phyloP scores from a whole-genome alignment of 2,113 vertebrate species.

The Thunnus thynnus region DNA sequence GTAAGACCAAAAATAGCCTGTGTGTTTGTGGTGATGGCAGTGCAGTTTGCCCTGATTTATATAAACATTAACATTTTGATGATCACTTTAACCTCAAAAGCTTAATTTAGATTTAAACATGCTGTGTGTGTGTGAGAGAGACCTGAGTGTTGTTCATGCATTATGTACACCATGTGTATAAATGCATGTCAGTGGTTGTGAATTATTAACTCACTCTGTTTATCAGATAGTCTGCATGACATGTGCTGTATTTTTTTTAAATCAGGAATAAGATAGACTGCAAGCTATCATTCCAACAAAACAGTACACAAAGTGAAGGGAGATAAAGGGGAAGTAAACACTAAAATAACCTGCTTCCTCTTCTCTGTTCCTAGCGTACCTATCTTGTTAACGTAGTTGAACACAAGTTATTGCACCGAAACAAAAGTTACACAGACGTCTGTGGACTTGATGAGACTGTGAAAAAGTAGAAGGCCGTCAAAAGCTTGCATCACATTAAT shows the following conservation, averaged over 20 bases:
- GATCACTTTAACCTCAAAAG: constrained; percentile 35
- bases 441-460: not conserved
- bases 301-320: constrained; percentile 12
- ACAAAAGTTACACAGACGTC: not conserved
- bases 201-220: constrained; percentile 43
- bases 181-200: constrained; percentile 15
- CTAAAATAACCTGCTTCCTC: constrained; percentile 63
- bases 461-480: not conserved
- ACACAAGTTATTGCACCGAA: constrained; percentile 3
- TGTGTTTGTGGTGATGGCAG: constrained; percentile 40
- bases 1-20: constrained; percentile 66
- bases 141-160: constrained; percentile 8
- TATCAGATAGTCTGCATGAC: constrained; percentile 10
- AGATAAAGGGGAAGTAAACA: constrained; percentile 62
- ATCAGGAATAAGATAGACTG: constrained; percentile 3
- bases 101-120: constrained; percentile 5
- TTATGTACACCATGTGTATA: constrained; percentile 25
- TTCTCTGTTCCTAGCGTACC: constrained; percentile 52
- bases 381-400: constrained; percentile 15
- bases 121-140: constrained; percentile 13
- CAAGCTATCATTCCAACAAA: constrained; percentile 32
- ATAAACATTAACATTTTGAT: constrained; percentile 62
- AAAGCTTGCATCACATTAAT: constrained; percentile 17
- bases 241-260: not conserved
- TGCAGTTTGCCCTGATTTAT: constrained; percentile 24